Evolutionary conservation across 2,888 invertebrate species (phyloP).

Genomic region (Clistopyga incitator): DNA sequence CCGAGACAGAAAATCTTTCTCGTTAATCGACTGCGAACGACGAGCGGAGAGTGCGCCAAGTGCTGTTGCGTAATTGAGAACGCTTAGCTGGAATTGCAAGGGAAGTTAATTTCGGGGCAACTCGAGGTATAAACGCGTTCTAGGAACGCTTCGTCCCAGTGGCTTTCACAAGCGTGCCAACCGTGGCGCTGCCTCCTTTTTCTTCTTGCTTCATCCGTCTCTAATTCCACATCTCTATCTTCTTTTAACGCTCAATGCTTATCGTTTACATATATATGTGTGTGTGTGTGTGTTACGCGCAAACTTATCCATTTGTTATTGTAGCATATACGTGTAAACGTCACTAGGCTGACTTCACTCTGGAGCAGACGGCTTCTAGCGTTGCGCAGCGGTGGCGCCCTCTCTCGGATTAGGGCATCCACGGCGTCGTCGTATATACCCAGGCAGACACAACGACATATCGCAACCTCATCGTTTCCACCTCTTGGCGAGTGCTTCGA

Average conservation of each 20-base stretch:
- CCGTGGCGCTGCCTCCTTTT: constrained; percentile 25
- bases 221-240: constrained; percentile 2
- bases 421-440: neutral
- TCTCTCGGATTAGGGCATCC: constrained; percentile 9
- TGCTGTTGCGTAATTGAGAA: constrained; percentile 50
- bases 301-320: constrained; percentile 41
- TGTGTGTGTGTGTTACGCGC: neutral
- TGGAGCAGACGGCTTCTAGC: constrained; percentile 1
- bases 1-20: neutral
- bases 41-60: constrained; percentile 9
- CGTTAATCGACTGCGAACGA: constrained; percentile 31
- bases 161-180: constrained; percentile 51
- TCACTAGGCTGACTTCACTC: constrained; percentile 7
- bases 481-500: constrained; percentile 23
- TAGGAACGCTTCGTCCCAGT: constrained; percentile 31
- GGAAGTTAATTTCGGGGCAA: constrained; percentile 58
- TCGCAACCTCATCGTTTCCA: constrained; percentile 23
- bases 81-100: constrained; percentile 42
- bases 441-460: constrained; percentile 25
- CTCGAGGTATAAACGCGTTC: constrained; percentile 43
- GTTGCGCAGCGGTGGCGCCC: constrained; percentile 36
- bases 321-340: constrained; percentile 9
- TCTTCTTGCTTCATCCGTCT: constrained; percentile 27
- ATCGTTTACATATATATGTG: neutral
- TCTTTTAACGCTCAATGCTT: constrained; percentile 23